Evolutionary conservation across 2,888 invertebrate genomes (phyloP).

Genomic region (Gortyna flavago): DNA sequence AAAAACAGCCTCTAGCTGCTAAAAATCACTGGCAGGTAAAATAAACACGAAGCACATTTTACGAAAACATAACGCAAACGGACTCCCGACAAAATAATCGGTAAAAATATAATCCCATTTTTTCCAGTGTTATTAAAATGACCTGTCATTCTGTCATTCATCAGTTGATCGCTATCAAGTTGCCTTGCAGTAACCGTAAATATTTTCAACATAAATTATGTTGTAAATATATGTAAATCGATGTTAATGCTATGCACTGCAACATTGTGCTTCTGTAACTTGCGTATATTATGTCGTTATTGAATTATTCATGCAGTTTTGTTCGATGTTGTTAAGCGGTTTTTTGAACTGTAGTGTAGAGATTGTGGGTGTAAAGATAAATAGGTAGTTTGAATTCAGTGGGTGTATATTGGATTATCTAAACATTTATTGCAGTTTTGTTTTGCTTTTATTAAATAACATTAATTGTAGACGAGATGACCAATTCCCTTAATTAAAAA

Average conservation of each 20-base stretch:
- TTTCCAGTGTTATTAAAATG: slow-evolving; percentile 26
- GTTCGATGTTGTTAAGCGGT: slow-evolving; percentile 44
- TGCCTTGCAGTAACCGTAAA: slow-evolving; percentile 15
- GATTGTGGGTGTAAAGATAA: slow-evolving; percentile 35
- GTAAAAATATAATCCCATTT: neutral
- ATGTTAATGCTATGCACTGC: slow-evolving; percentile 69
- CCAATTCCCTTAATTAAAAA: neutral
- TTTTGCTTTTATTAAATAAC: neutral
- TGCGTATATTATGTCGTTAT: slow-evolving; percentile 45
- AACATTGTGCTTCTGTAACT: slow-evolving; percentile 61
- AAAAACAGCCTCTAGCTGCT: slow-evolving; percentile 18
- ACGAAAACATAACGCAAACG: neutral
- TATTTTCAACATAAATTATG: slow-evolving; percentile 31
- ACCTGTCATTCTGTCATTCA: slow-evolving; percentile 31
- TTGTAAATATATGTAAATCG: slow-evolving; percentile 66
- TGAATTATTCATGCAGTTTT: slow-evolving; percentile 71
- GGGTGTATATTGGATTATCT: slow-evolving; percentile 31
- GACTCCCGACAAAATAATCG: neutral
- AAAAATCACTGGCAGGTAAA: slow-evolving; percentile 12
- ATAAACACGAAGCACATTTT: slow-evolving; percentile 16
- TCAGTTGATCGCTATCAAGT: slow-evolving; percentile 3
- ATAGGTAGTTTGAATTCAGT: slow-evolving; percentile 32
- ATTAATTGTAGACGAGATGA: neutral
- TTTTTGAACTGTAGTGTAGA: slow-evolving; percentile 54
- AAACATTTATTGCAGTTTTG: slow-evolving; percentile 11